A percentile compares a stretch with the other conserved stretches of the same genome.
Evolutionary conservation across 2,113 vertebrate genomes (phyloP).

Genomic region (Phainopepla nitens): DNA sequence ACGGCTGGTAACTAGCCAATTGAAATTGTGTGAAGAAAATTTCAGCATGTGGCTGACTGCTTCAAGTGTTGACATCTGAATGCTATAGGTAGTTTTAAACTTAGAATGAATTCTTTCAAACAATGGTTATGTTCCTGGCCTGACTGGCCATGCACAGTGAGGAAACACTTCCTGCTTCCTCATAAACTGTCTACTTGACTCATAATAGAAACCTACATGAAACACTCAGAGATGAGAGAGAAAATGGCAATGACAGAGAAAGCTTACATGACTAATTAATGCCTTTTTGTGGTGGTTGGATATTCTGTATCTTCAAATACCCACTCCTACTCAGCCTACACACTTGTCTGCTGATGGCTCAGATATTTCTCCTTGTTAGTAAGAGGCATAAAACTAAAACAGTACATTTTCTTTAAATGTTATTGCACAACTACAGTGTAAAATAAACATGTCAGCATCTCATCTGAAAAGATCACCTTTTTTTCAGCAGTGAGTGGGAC

Average conservation of each 20-base stretch:
- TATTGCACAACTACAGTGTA: neutral
- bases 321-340: neutral
- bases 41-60: slow-evolving; percentile 1
- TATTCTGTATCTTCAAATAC: neutral
- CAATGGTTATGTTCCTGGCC: neutral
- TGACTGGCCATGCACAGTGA: neutral
- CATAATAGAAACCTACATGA: neutral
- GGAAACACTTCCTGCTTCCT: neutral
- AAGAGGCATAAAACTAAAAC: neutral
- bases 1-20: slow-evolving; percentile 4
- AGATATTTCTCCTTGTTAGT: neutral
- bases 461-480: neutral
- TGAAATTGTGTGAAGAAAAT: slow-evolving; percentile 25
- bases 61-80: neutral
- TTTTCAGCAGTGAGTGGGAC: neutral
- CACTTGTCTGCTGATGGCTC: neutral
- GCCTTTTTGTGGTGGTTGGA: neutral
- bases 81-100: neutral
- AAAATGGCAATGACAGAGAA: neutral
- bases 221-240: neutral
- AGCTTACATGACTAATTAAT: slow-evolving; percentile 1
- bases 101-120: neutral
- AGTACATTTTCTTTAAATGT: neutral
- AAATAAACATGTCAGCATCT: neutral
- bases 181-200: neutral